phyloP scores from a whole-genome alignment of 2,797 vertebrate species.

The Pangasius djambal region DNA sequence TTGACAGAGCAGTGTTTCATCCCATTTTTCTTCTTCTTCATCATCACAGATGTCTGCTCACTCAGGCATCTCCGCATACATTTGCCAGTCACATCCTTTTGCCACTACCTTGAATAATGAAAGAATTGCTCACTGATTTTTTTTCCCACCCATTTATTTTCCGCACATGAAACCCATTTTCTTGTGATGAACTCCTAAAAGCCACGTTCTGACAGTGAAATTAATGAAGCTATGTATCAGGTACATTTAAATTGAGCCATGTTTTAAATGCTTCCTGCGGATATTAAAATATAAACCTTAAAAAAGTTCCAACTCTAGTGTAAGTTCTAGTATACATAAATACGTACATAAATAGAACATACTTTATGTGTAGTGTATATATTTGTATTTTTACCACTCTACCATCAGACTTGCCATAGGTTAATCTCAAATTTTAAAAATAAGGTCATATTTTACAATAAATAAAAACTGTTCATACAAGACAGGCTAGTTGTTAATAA shows the following conservation, averaged over 20 bases:
- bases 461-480: too few relatives aligned
- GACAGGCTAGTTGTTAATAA: too few relatives aligned
- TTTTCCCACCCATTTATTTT: conserved; percentile 2
- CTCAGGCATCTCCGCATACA: background rate
- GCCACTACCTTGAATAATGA: conserved; percentile 7
- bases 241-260: background rate
- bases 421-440: too few relatives aligned
- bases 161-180: background rate
- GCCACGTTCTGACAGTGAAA: background rate
- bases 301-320: background rate
- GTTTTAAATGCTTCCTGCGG: background rate
- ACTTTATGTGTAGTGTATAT: background rate
- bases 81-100: background rate
- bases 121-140: background rate
- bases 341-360: background rate
- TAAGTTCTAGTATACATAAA: background rate
- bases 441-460: too few relatives aligned
- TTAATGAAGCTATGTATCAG: background rate
- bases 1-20: background rate
- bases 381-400: background rate
- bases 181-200: background rate
- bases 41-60: background rate
- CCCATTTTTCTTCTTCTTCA: background rate
- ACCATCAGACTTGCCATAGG: background rate
- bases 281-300: background rate